Conservation (phyloP, 2,113 vertebrate species). For the Ctenodactylus gundi region DNA sequence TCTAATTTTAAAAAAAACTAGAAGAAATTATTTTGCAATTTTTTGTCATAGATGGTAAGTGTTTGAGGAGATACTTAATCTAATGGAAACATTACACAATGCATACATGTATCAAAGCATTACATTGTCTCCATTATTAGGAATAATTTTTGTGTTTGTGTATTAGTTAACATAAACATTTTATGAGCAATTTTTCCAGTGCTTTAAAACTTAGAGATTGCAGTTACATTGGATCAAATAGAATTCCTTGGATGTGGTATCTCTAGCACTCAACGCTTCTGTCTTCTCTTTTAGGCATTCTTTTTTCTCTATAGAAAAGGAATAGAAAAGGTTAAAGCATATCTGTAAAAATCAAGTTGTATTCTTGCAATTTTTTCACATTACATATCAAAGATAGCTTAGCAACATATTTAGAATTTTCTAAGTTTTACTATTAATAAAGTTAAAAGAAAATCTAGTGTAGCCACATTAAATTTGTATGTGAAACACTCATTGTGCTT, state of each 20-base stretch:
- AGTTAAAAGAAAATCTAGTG: conserved; percentile 79
- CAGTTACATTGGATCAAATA: background rate
- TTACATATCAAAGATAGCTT: conserved; percentile 62
- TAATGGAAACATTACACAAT: background rate
- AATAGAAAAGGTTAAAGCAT: conserved; percentile 69
- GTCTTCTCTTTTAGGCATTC: background rate
- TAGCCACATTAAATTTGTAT: conserved; percentile 63
- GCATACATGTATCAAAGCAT: background rate
- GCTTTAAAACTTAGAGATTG: background rate
- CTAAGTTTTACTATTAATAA: conserved; percentile 74
- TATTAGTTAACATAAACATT: background rate
- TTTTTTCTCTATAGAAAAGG: background rate
- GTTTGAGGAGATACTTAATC: background rate
- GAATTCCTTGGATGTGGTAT: background rate
- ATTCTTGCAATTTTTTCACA: conserved; percentile 36
- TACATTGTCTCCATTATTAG: background rate
- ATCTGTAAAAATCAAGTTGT: conserved; percentile 65
- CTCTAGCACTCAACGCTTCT: background rate
- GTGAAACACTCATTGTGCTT: conserved; percentile 66
- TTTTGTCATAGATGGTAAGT: background rate
- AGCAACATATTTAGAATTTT: conserved; percentile 72
- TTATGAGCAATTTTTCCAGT: background rate
- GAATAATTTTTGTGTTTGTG: background rate
- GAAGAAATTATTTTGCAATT: background rate
- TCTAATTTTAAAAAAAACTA: background rate